Evolutionary conservation across 2,113 vertebrate genomes (phyloP), one percentile per base, ranked within the genome.

Genomic region (Hyperoodon ampullatus): DNA sequence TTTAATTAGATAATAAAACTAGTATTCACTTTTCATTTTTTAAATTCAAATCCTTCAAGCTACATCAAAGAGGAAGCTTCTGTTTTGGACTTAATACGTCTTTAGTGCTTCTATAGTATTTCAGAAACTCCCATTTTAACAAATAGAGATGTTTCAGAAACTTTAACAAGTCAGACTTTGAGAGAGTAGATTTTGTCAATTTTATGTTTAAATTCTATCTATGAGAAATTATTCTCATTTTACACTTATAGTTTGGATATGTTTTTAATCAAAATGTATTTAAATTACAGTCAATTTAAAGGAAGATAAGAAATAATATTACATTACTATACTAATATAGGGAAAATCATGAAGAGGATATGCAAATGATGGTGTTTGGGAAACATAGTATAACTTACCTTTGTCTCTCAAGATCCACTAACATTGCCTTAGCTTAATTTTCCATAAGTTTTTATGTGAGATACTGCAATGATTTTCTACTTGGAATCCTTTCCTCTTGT

Each of bases 131-230:
- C 24, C 42, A 58, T 80, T 74, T 96, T 86, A 96, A 91, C 21
- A 47, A 61, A 72, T 10, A 30, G 35, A 75, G 30, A 28, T 86
- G 42, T 70, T 94, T 92, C 9, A 71, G 42, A 77, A 42, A 1
- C 3, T 93, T 88, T 33, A 55, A 50, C 35, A 85, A 70, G 21
- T 71, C 9, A n/a, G 6, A 50, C 21, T 24, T 84, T 66, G 61
- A 74, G 8, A 90, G 39, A 23, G 9, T 75, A 83, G 68, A 63
- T 4, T 84, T 82, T 50, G 77, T 21, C 65, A 77, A 77, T 89
- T 88, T 70, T 75, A 26, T 95, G 30, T 44, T 95, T 91, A 55
- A 74, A 85, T 70, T 88, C 13, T 72, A 85, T 66, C 83, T 71
- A 66, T 86, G 39, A 71, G 72, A 89, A 95, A 83, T 71, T n/a